Base-by-base conservation (phyloP, 2,113 vertebrate species). In the Notarius lentiginosus region DNA sequence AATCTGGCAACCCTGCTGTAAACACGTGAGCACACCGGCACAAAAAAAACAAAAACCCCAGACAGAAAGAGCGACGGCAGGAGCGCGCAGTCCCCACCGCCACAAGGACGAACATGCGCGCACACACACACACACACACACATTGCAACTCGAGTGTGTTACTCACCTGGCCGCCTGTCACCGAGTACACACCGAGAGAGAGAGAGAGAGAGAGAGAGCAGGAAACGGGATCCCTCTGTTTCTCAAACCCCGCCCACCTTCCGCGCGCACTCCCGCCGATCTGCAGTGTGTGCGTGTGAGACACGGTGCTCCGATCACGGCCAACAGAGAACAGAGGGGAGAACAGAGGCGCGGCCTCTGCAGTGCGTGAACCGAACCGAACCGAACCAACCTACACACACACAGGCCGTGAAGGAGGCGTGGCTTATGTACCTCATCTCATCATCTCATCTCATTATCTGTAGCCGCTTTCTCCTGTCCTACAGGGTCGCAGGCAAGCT, bases 41-140 rank as follows among this genome's bases (percentile, higher is more conserved):
- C 18, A 65, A 2, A 49, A 65, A 12, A 51, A 1, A 60, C 0
- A 65, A 34, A 34, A 34, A 34, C 1, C 1, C 1, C 34, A 34
- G 34, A 34, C 22, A 51, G 14, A 24, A 27, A 65, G 22, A 49
- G 34, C 34, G n/a, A 20, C 73, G 65, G 66, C 65, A 83, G 41
- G 47, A 84, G 61, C 34, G 22, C 30, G 84, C 47, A 75, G 4
- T 0, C 18, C 12, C 2, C 20, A 47, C 70, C 47, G 70, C 47
- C 5, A 27, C 80, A 84, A 55, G 60, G 51, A 79, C 58, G 76
- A 4, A 60, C 75, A 79, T 41, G 65, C 75, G 80, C 61, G 55
- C 47, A 79, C 30, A 56, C 27, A 49, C 24, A 53, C 47, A 81
- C 51, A 82, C 41, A 87, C 30, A 87, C n/a, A 87, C 14, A 86